Percentiles rank a stretch among this genome's conserved stretches.
These are phyloP conservation scores for Cryptocephalus primarius DNA, from an alignment of 2,888 invertebrate genomes.

Conservation along the genomic window DNA sequence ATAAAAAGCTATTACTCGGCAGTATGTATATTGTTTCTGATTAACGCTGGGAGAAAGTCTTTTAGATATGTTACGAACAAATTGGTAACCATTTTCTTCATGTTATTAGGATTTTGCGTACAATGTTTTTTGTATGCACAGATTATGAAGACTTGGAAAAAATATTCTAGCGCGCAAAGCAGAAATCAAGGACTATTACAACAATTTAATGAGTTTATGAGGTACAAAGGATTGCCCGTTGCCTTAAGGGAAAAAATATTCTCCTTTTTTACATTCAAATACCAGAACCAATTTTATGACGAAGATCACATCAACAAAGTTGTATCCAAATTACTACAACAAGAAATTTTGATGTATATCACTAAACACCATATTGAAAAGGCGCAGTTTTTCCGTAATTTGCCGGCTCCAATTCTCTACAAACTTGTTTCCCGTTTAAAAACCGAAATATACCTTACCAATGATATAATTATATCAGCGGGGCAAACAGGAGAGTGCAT, in stretches of 20 bases:
- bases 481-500: slow-evolving; percentile 2
- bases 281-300: slow-evolving; percentile 33
- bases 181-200: too few species aligned
- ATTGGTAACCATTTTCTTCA: too few species aligned
- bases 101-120: too few species aligned
- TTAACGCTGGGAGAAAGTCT: too few species aligned
- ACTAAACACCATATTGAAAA: slow-evolving; percentile 29
- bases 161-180: too few species aligned
- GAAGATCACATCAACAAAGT: slow-evolving; percentile 29
- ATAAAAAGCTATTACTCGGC: too few species aligned
- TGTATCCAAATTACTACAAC: neutral
- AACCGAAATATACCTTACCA: slow-evolving; percentile 6
- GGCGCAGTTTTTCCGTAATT: slow-evolving; percentile 33
- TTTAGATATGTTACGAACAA: too few species aligned
- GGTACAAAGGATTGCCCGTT: slow-evolving; percentile 33
- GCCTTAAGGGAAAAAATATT: slow-evolving; percentile 31
- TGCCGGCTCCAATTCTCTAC: too few species aligned
- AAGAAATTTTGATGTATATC: slow-evolving; percentile 32
- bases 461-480: slow-evolving; percentile 5
- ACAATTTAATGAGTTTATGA: too few species aligned
- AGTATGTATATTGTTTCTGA: too few species aligned
- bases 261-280: slow-evolving; percentile 33
- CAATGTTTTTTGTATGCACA: too few species aligned
- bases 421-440: slow-evolving; percentile 4
- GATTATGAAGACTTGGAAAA: too few species aligned